Conservation (phyloP, 2,888 invertebrate genomes). For the Eretmocerus hayati region DNA sequence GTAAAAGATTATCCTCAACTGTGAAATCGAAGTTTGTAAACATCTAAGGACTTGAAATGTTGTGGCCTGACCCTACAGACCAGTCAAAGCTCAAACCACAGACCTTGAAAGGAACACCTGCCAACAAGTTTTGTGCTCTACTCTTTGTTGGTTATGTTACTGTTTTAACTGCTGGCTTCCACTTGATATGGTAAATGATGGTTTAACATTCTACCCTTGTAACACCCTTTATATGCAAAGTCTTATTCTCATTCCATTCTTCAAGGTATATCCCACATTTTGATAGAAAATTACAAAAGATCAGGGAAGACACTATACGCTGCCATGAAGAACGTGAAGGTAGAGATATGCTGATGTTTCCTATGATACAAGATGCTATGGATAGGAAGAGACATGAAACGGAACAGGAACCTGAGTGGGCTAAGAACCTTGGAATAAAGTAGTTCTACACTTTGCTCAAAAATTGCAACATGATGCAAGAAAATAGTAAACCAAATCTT, state of each 20-base stretch:
- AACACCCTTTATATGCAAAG: no score
- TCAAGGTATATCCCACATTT: constrained; percentile 4
- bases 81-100: constrained; percentile 28
- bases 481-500: constrained; percentile 1
- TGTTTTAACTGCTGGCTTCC: neutral
- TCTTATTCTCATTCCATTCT: neutral
- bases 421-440: no score
- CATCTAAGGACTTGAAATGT: constrained; percentile 18
- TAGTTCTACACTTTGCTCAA: no score
- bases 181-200: constrained; percentile 4
- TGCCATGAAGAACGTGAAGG: neutral
- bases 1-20: no score
- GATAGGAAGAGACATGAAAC: neutral
- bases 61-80: constrained; percentile 27
- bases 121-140: constrained; percentile 10
- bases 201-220: no score
- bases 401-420: neutral
- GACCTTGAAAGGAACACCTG: constrained; percentile 31
- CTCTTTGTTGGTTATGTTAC: neutral
- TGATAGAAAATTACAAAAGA: neutral
- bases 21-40: no score
- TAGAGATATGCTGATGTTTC: constrained; percentile 1
- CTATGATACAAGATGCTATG: neutral
- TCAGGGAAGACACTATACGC: neutral
- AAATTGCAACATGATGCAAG: neutral